phyloP scores from a whole-genome alignment of 2,113 vertebrate species.

The Cathartes aura region DNA sequence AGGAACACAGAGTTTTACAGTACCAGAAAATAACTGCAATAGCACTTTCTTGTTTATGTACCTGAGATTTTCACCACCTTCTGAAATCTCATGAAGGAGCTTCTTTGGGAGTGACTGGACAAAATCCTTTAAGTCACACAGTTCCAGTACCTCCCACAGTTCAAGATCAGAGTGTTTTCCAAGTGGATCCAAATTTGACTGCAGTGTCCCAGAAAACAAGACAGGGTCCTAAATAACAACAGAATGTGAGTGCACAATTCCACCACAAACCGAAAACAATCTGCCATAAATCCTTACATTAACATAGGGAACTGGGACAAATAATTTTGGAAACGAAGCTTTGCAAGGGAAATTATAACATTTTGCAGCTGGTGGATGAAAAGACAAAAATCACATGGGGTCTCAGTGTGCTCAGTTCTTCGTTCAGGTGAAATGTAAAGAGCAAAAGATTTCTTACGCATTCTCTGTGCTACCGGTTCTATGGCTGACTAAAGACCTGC shows the following conservation, averaged over 20 bases:
- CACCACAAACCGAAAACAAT: not conserved
- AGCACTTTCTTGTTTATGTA: not conserved
- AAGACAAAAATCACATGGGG: not conserved
- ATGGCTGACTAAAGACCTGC: not conserved
- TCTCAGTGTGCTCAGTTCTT: not conserved
- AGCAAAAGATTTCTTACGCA: not conserved
- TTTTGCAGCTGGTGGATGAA: not conserved
- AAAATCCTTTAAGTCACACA: constrained; percentile 72
- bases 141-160: constrained; percentile 70
- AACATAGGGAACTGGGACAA: not conserved
- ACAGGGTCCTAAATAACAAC: constrained; percentile 55
- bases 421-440: not conserved
- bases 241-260: not conserved
- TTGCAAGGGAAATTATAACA: not conserved
- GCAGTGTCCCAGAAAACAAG: constrained; percentile 73
- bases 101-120: constrained; percentile 69
- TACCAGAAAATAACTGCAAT: not conserved
- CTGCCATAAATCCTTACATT: not conserved
- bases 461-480: not conserved
- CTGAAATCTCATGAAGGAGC: constrained; percentile 68
- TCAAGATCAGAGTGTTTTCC: constrained; percentile 61
- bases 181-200: constrained; percentile 74
- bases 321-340: not conserved
- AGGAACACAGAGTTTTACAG: not conserved
- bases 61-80: constrained; percentile 74